Conservation (phyloP, 2,888 invertebrate genomes). For the Branchinecta sandiegonensis region DNA sequence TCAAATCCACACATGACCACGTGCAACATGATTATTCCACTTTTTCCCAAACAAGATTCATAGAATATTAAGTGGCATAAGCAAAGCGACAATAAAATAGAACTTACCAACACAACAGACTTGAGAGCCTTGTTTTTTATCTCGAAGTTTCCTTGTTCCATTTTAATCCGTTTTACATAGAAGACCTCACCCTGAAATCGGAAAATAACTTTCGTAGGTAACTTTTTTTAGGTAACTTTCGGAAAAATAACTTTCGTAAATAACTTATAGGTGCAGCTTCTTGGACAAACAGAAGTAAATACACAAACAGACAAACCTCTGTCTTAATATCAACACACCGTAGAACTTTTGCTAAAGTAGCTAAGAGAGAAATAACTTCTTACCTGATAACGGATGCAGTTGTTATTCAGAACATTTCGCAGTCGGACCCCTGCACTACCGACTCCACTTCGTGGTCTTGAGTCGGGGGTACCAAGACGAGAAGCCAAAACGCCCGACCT, state of each 20-base stretch:
- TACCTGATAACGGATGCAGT: not conserved
- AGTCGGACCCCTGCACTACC: conserved; percentile 11
- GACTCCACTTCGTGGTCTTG: conserved; percentile 4
- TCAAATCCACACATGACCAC: too few relatives aligned
- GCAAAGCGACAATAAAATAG: not conserved
- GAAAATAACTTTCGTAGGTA: too few relatives aligned
- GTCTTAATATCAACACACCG: not conserved
- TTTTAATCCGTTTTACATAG: conserved; percentile 61
- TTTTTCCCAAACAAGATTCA: too few relatives aligned
- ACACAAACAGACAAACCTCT: too few relatives aligned
- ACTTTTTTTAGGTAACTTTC: too few relatives aligned
- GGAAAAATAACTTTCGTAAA: too few relatives aligned
- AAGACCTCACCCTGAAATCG: conserved; percentile 67
- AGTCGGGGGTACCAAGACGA: not conserved
- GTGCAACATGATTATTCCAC: too few relatives aligned
- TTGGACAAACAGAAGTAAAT: too few relatives aligned
- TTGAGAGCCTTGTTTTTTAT: conserved; percentile 66
- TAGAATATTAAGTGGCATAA: not conserved
- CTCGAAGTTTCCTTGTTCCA: conserved; percentile 46
- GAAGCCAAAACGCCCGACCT: not conserved
- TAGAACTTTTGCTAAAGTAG: conserved; percentile 19
- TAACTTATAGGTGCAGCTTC: too few relatives aligned
- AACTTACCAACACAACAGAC: conserved; percentile 47
- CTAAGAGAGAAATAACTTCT: not conserved
- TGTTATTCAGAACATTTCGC: not conserved